Base-by-base conservation (phyloP, 2,888 invertebrate species). In the Melangyna quadrimaculata region DNA sequence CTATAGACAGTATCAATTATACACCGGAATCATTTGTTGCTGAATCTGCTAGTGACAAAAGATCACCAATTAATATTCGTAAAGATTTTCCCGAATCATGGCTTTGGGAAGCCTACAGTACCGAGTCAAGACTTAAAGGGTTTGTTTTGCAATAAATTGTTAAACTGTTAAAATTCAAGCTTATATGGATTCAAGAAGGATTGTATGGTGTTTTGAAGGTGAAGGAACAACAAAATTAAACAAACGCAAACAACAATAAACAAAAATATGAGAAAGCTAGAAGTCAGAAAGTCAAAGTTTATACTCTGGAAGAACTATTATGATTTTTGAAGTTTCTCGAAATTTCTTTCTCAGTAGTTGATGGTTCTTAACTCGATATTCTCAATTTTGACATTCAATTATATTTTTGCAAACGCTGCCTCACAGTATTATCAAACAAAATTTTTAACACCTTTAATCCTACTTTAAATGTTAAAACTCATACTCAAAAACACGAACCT, bases 21-120 rank as follows among this genome's bases (percentile, higher is more conserved):
- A 5, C 5, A 35, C 51, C 22, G 48, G 51, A 14, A 67, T 35
- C 51, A 51, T 0, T 5, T 12, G 12, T 5, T 29, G 65, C 19
- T 65, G 45, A 14, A 0, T 53, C 71, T 29, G n/a, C 5, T 35
- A 22, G 24, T 43, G 72, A 10, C 12, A 55, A 14, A 37, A 73
- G n/a, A 35, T 32, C 55, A 72, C 17, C 59, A 70, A 73, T 29
- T 61, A n/a, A n/a, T n/a, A 19, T 88, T 78, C 87, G 88, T 27
- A 87, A 81, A 73, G 87, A 88, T 35, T 88, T 88, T 69, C 87
- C 87, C 19, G 88, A 88, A 75, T 78, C 79, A 8, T 88, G 88
- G 88, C 53, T 88, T 59, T 88, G 87, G 86, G 81, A 81, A 65
- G 48, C 55, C 45, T 73, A 73, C 63, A 77, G 57, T 43, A 53